These are phyloP conservation scores for Oscheius sp. DNA, from an alignment of 1,140 invertebrate genomes.

Conservation along the genomic window DNA sequence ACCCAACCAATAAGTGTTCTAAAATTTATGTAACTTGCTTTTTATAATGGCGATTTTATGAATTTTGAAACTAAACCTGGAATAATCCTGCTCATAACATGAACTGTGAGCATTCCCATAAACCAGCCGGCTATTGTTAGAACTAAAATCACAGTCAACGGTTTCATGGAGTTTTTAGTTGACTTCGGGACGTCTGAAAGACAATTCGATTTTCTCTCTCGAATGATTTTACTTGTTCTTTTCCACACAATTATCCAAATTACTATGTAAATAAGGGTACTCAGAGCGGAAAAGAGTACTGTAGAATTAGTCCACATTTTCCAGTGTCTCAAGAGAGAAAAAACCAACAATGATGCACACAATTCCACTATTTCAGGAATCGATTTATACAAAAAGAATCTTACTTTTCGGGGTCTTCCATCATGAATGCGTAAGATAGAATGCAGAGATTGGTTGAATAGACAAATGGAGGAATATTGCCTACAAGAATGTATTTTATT, in stretches of 20 bases:
- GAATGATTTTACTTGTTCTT: not conserved
- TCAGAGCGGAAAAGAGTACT: not conserved
- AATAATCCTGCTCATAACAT: too few species aligned
- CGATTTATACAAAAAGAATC: too few species aligned
- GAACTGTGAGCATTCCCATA: not conserved
- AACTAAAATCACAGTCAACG: not conserved
- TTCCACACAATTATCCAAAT: constrained; percentile 3
- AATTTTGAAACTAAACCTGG: too few species aligned
- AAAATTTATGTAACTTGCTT: too few species aligned
- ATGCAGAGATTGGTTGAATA: too few species aligned
- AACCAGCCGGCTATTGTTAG: not conserved
- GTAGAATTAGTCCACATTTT: not conserved
- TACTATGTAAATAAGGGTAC: not conserved
- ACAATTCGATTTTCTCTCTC: too few species aligned
- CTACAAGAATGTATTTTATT: too few species aligned
- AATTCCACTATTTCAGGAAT: not conserved
- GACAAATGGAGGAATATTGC: too few species aligned
- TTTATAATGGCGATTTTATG: too few species aligned
- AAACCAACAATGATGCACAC: not conserved
- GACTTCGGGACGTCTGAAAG: not conserved
- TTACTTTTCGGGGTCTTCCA: too few species aligned
- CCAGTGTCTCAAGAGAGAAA: not conserved
- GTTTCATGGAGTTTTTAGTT: not conserved
- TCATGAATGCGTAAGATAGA: too few species aligned
- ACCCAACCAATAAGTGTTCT: not conserved